Percentiles rank a stretch among this genome's conserved stretches.
These are phyloP conservation scores for Neogobius melanostomus DNA, from an alignment of 2,113 vertebrate genomes.

Conservation along the genomic window DNA sequence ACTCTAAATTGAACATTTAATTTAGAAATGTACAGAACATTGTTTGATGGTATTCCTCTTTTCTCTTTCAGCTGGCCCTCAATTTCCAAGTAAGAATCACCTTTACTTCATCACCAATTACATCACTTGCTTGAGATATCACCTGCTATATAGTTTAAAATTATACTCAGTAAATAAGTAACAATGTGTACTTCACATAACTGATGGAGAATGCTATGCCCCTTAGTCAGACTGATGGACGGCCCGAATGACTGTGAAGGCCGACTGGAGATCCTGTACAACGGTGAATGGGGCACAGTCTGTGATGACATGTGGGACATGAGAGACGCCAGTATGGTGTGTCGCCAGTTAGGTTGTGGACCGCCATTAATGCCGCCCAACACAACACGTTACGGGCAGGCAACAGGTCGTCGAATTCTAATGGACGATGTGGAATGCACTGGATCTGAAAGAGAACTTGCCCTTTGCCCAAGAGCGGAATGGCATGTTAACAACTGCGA, in stretches of 20 bases:
- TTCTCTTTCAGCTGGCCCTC: background rate
- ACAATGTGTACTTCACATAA: no score
- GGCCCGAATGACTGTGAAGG: slow-evolving; percentile 87
- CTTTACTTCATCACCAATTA: background rate
- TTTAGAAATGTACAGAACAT: background rate
- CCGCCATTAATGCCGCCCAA: slow-evolving; percentile 77
- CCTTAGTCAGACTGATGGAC: slow-evolving; percentile 84
- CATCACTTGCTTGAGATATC: background rate
- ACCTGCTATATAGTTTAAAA: background rate
- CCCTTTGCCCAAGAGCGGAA: slow-evolving; percentile 86
- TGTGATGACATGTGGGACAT: slow-evolving; percentile 98
- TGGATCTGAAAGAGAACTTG: slow-evolving; percentile 83
- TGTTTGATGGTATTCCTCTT: background rate
- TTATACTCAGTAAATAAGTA: no score
- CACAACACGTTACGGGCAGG: slow-evolving; percentile 86
- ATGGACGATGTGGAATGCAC: slow-evolving; percentile 94
- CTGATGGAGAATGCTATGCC: background rate
- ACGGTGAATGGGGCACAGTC: slow-evolving; percentile 89
- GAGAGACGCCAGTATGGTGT: slow-evolving; percentile 92
- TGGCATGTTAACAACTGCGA: slow-evolving; percentile 98
- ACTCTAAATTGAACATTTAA: background rate
- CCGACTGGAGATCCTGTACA: slow-evolving; percentile 86
- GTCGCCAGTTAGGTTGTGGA: slow-evolving; percentile 88
- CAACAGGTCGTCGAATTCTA: slow-evolving; percentile 81
- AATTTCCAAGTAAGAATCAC: slow-evolving; percentile 5